These are phyloP conservation scores for Epizoanthus scotinus DNA, from an alignment of 92 coral and sea anemone species.

Conservation along the genomic window DNA sequence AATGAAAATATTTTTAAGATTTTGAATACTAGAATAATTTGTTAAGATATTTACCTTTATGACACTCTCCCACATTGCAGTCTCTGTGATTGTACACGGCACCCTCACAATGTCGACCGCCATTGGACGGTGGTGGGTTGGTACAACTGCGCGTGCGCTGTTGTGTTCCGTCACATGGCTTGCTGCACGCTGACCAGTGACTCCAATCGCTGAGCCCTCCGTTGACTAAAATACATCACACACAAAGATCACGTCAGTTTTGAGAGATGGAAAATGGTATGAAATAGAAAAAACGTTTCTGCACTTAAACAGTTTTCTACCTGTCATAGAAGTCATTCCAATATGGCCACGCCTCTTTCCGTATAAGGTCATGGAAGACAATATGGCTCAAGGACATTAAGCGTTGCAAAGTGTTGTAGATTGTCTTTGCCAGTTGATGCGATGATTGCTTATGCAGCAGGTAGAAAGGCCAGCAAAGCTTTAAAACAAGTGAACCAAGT, in stretches of 20 bases:
- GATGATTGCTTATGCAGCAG: background rate
- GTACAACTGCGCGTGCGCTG: constrained; percentile 1
- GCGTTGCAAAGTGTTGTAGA: background rate
- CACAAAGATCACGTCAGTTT: too few species aligned
- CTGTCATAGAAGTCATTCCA: background rate
- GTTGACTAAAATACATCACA: background rate
- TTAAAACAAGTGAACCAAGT: background rate
- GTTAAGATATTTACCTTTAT: background rate
- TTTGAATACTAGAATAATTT: background rate
- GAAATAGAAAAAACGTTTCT: too few species aligned
- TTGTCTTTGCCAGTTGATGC: background rate
- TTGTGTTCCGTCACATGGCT: constrained; percentile 1
- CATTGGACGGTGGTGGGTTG: constrained; percentile 13
- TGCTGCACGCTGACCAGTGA: constrained; percentile 21
- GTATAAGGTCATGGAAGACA: background rate
- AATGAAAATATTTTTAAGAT: background rate
- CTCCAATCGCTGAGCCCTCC: constrained; percentile 1
- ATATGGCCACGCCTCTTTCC: background rate
- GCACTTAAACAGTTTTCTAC: background rate
- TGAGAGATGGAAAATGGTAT: too few species aligned
- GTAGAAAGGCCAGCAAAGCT: background rate
- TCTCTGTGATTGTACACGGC: background rate
- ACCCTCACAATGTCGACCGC: background rate
- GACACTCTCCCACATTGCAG: constrained; percentile 5
- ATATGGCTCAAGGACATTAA: background rate